These are phyloP conservation scores for Argyra leucocephala DNA, from an alignment of 2,888 invertebrate genomes.

Conservation along the genomic window DNA sequence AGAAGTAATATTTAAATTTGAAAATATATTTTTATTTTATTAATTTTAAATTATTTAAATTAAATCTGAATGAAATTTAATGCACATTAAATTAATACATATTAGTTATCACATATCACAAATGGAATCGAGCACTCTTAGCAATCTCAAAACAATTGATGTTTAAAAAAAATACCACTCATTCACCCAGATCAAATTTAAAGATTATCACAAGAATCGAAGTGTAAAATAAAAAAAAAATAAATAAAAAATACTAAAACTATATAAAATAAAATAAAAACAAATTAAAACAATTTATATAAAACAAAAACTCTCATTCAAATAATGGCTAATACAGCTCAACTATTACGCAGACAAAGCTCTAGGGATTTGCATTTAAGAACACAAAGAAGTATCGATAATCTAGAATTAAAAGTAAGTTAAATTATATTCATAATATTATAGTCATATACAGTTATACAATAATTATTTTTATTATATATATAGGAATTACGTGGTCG, in stretches of 20 bases:
- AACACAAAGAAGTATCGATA: slow-evolving; percentile 67
- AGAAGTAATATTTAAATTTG: too few species aligned
- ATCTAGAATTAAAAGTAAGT: slow-evolving; percentile 72
- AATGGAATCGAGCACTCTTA: slow-evolving; percentile 23
- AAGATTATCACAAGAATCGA: slow-evolving; percentile 16
- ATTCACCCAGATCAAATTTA: neutral
- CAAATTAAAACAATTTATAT: slow-evolving; percentile 21
- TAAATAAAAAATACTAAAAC: neutral
- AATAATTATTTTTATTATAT: slow-evolving; percentile 2
- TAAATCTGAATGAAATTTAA: neutral
- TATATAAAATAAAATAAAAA: slow-evolving; percentile 13
- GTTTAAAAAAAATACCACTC: slow-evolving; percentile 10
- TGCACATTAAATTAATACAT: neutral
- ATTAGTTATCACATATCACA: slow-evolving; percentile 16
- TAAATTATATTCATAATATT: too few species aligned
- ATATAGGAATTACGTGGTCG: slow-evolving; percentile 63
- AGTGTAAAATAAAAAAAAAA: slow-evolving; percentile 15
- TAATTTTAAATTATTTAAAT: too few species aligned
- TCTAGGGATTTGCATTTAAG: slow-evolving; percentile 63
- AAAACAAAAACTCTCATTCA: too few species aligned
- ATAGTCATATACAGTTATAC: neutral
- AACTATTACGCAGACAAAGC: slow-evolving; percentile 78
- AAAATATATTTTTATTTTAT: too few species aligned
- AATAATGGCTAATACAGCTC: slow-evolving; percentile 91
- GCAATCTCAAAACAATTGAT: slow-evolving; percentile 19